Base-by-base conservation (phyloP, 2,888 invertebrate genomes). In the Entomobrya multifasciata region DNA sequence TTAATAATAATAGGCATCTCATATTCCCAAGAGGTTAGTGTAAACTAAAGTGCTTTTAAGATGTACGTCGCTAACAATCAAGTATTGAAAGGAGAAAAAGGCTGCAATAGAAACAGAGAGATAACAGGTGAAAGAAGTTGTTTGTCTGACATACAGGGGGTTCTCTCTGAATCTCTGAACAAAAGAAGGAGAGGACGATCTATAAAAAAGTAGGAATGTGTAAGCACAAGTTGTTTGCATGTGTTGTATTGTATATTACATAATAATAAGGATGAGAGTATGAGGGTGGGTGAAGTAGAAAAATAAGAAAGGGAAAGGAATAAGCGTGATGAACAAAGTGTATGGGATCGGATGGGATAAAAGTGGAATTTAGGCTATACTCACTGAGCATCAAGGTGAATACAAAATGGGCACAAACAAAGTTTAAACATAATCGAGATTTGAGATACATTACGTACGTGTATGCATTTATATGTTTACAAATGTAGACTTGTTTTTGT, bases 81-180 rank as follows among this genome's bases (percentile, higher is more conserved):
- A 10, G 17, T 36, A 65, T 65, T 65, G 36, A n/a, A 36, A 5
- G n/a, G 20, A 15, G 41, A n/a, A n/a, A n/a, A n/a, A n/a, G n/a
- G n/a, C n/a, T n/a, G n/a, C n/a, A n/a, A n/a, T n/a, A n/a, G n/a
- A n/a, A n/a, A n/a, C 36, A n/a, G 27, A 15, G 11, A n/a, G 65
- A 65, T 65, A 65, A 36, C 65, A 65, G 65, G 65, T 65, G 36
- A 65, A n/a, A n/a, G n/a, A 65, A 36, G 65, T 65, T 41, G 8
- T 65, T 65, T 65, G 36, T n/a, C n/a, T n/a, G n/a, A n/a, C n/a
- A n/a, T n/a, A n/a, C n/a, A n/a, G n/a, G n/a, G n/a, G n/a, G n/a
- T n/a, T n/a, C n/a, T n/a, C n/a, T n/a, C n/a, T n/a, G n/a, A n/a
- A n/a, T n/a, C n/a, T n/a, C n/a, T n/a, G n/a, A n/a, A n/a, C n/a